Percentiles rank a stretch among this genome's conserved stretches.
These are phyloP conservation scores for Eupithecia subfuscata DNA, from an alignment of 2,888 invertebrate species.

Conservation along the genomic window DNA sequence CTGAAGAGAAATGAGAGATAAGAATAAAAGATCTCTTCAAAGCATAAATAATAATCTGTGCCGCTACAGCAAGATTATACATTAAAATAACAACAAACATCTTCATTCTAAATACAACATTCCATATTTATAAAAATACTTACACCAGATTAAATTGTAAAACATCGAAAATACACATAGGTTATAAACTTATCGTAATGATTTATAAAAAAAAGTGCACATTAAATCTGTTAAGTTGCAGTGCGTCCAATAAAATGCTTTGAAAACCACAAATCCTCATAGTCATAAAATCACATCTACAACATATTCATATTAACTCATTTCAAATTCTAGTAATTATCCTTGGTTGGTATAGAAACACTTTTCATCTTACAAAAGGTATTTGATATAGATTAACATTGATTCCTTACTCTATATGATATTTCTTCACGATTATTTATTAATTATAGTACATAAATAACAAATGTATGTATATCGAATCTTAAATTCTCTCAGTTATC, in stretches of 20 bases:
- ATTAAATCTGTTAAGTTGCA: slow-evolving; percentile 37
- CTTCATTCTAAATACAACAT: slow-evolving; percentile 55
- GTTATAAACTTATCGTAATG: slow-evolving; percentile 34
- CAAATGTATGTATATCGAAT: slow-evolving; percentile 48
- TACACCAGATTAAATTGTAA: slow-evolving; percentile 70
- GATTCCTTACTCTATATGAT: slow-evolving; percentile 27
- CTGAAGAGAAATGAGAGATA: background rate
- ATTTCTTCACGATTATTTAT: slow-evolving; percentile 29
- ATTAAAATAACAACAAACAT: slow-evolving; percentile 47
- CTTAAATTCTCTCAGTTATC: slow-evolving; percentile 46
- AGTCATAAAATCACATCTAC: slow-evolving; percentile 21
- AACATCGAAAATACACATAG: slow-evolving; percentile 76
- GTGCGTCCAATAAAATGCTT: slow-evolving; percentile 32
- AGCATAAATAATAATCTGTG: background rate
- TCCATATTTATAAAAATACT: slow-evolving; percentile 70
- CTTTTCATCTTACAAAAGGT: slow-evolving; percentile 29
- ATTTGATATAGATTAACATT: slow-evolving; percentile 22
- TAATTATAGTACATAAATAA: slow-evolving; percentile 42
- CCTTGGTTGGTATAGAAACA: slow-evolving; percentile 15
- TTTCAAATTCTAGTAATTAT: background rate
- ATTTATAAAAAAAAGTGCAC: slow-evolving; percentile 60
- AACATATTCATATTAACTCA: slow-evolving; percentile 19
- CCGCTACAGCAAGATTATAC: slow-evolving; percentile 28
- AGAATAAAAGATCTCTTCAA: background rate
- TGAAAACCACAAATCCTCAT: slow-evolving; percentile 18